phyloP scores from a whole-genome alignment of 2,113 vertebrate species.

The Carassius gibelio region DNA sequence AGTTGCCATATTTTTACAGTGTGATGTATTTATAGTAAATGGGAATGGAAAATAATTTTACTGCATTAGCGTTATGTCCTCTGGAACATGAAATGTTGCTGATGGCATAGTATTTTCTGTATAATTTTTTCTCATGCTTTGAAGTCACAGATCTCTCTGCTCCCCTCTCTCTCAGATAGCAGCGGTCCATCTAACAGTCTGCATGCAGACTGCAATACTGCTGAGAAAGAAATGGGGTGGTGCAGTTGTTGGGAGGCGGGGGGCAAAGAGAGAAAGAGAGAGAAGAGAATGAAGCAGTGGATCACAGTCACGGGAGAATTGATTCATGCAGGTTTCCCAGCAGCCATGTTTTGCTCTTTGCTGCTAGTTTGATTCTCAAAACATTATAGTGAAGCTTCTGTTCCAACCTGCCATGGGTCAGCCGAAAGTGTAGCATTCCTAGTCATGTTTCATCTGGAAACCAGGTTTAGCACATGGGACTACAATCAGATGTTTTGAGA shows the following conservation, averaged over 20 bases:
- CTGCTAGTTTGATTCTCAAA: background rate
- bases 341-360: slow-evolving; percentile 22
- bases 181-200: slow-evolving; percentile 3
- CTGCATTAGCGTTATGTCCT: slow-evolving; percentile 67
- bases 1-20: slow-evolving; percentile 13
- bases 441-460: slow-evolving; percentile 68
- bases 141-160: background rate
- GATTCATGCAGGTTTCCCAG: slow-evolving; percentile 4
- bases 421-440: slow-evolving; percentile 59
- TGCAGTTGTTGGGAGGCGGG: slow-evolving; percentile 14
- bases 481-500: slow-evolving; percentile 59
- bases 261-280: background rate
- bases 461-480: slow-evolving; percentile 61
- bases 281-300: background rate
- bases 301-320: slow-evolving; percentile 24
- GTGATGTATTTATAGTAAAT: slow-evolving; percentile 30
- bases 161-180: slow-evolving; percentile 17
- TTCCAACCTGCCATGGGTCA: slow-evolving; percentile 51
- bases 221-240: slow-evolving; percentile 15
- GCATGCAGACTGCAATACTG: slow-evolving; percentile 24
- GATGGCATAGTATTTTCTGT: slow-evolving; percentile 60
- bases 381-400: background rate
- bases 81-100: slow-evolving; percentile 65
- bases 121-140: slow-evolving; percentile 60
- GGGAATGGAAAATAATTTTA: slow-evolving; percentile 25